Evolutionary conservation across 2,797 vertebrate species (phyloP), one percentile per base, ranked within the genome.

Genomic region (Gymnopithys bicolor): DNA sequence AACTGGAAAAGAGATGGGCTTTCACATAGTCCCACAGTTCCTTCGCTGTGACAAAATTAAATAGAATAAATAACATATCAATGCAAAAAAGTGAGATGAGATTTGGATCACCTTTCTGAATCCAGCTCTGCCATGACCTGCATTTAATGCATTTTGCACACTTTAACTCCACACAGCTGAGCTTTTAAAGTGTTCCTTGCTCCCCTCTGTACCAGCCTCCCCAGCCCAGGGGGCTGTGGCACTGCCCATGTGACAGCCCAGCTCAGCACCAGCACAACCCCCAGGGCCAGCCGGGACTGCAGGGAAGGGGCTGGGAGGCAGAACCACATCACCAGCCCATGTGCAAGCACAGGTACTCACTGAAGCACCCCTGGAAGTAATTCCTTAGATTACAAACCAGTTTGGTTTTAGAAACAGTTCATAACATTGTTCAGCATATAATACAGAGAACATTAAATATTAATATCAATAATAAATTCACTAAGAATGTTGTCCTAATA

Each of bases 261-360:
- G 19, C 52, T 1, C 33, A 23, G 4, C 22, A 3, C 22, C 18
- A 13, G 7, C 2, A 19, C 16, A 49, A 0, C 41, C 39, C 37
- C 10, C 22, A 35, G 23, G 28, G 33, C 30, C 8, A 41, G 52
- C 17, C 30, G 0, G 0, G 43, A 22, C 5, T 37, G 43, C 46
- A 70, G 60, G 27, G 3, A 7, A 9, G 55, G 28, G 14, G 25
- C 24, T 64, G 1, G 0, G 22, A 43, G 30, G 19, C 45, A 66
- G 6, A 25, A 18, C n/a, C 32, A 6, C 18, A 32, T 8, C 45
- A 37, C 1, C 6, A 84, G 21, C 48, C 18, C 43, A 8, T 1
- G 1, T 33, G 21, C 25, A 16, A 33, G 37, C 62, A 81, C 53
- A 89, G 39, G 13, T 53, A 7, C 8, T 10, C 43, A 33, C 30